Evolutionary conservation across 2,888 invertebrate genomes (phyloP).

Genomic region (Drosophila ezoana): DNA sequence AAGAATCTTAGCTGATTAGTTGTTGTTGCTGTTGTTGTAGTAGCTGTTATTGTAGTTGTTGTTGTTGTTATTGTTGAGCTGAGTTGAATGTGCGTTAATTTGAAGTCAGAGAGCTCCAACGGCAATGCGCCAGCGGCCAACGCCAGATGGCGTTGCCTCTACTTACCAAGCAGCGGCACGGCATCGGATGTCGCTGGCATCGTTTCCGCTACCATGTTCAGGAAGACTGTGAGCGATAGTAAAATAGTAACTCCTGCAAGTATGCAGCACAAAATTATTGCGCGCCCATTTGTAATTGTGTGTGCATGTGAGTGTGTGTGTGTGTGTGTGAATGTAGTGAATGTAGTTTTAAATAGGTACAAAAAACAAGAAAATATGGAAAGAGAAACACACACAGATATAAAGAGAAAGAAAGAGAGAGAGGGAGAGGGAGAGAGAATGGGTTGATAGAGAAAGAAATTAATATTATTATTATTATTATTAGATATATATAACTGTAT

Average conservation of each 20-base stretch:
- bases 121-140: constrained; percentile 16
- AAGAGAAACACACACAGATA: constrained; percentile 26
- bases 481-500: not conserved
- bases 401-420: constrained; percentile 20
- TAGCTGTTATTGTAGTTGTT: constrained; percentile 26
- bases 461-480: constrained; percentile 17
- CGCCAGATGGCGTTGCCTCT: constrained; percentile 28
- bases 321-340: constrained; percentile 4
- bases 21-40: constrained; percentile 14
- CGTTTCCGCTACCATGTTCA: constrained; percentile 99
- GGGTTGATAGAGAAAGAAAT: constrained; percentile 5
- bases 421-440: constrained; percentile 17
- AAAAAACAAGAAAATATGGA: constrained; percentile 10
- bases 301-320: not conserved
- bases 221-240: constrained; percentile 98
- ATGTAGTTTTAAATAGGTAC: constrained; percentile 4
- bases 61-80: constrained; percentile 20
- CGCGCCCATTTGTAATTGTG: not conserved
- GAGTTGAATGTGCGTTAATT: constrained; percentile 53
- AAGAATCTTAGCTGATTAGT: constrained; percentile 67
- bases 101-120: constrained; percentile 7
- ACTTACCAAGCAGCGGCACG: constrained; percentile 92
- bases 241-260: constrained; percentile 96
- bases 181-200: constrained; percentile 99
- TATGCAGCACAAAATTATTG: constrained; percentile 52